Base-by-base conservation (phyloP, 2,888 invertebrate species). In the Acronicta alni region DNA sequence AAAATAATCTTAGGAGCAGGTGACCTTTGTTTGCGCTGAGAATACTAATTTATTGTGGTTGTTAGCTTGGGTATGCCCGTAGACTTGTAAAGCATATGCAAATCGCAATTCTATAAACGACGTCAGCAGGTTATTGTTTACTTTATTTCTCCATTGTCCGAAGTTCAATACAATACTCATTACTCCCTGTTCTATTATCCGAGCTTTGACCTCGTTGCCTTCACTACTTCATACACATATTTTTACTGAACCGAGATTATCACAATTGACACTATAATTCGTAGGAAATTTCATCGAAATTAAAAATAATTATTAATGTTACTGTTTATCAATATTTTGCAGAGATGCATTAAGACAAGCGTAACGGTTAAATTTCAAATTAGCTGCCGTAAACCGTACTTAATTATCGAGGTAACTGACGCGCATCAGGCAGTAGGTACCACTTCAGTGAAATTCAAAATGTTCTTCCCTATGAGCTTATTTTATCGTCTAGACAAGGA, bases 401-500 rank as follows among this genome's bases (percentile, higher is more conserved):
- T 51, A 47, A 75, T 74, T 67, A 74, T 8, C 20, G n/a, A 53
- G 41, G 26, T 48, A 26, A 52, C 53, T 48, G 35, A 32, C 16
- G n/a, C 7, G 18, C 9, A 18, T 18, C 5, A 0, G 42, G 35
- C 15, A 39, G 1, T 26, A 26, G 1, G 12, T 32, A 35, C n/a
- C 37, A 18, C 44, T 47, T 38, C 23, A 44, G 23, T 54, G 37
- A 48, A 59, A 54, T 75, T 65, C 30, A 47, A 52, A 68, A 57
- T 69, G 53, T 49, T 45, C 44, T 37, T 64, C 57, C 35, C 48
- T 55, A 23, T 57, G 48, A 58, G 49, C 26, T 73, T 82, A 80
- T 82, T 82, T 80, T 67, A 82, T 84, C 69, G 90, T 90, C 89
- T 90, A 91, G 89, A 89, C 89, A 70, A 82, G 86, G 84, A 87